Conservation (phyloP, 2,797 vertebrate species). For the Scolopax rusticola region DNA sequence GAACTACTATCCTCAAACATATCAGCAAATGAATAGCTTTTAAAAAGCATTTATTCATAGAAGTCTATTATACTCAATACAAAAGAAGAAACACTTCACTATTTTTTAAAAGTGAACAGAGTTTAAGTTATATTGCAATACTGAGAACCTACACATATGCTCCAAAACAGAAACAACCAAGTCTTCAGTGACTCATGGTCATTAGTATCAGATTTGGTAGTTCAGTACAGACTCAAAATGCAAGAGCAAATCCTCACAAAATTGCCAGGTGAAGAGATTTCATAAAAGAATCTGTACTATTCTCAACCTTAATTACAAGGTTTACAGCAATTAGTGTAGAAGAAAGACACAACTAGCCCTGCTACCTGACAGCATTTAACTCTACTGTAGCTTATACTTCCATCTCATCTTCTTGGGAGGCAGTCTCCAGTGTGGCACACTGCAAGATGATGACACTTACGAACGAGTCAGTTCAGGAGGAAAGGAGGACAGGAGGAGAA, state of each 20-base stretch:
- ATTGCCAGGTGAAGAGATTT: neutral
- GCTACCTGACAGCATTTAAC: neutral
- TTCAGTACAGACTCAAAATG: neutral
- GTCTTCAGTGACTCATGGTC: neutral
- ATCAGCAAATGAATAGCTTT: neutral
- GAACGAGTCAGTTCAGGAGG: neutral
- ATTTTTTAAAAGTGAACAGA: neutral
- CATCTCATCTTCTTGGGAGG: neutral
- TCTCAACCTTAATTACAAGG: neutral
- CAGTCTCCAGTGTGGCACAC: neutral
- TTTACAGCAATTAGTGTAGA: neutral
- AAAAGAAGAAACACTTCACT: neutral
- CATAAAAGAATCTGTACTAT: neutral
- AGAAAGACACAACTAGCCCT: neutral
- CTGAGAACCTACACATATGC: neutral
- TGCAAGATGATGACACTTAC: neutral
- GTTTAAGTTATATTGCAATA: neutral
- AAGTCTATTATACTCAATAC: neutral
- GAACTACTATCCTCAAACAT: neutral
- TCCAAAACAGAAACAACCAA: neutral
- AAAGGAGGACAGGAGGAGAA: neutral
- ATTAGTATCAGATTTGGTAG: neutral
- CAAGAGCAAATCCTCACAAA: neutral
- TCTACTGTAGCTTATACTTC: neutral
- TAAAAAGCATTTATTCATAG: neutral